phyloP scores from a whole-genome alignment of 2,888 invertebrate species.

The Pyrgus malvae region DNA sequence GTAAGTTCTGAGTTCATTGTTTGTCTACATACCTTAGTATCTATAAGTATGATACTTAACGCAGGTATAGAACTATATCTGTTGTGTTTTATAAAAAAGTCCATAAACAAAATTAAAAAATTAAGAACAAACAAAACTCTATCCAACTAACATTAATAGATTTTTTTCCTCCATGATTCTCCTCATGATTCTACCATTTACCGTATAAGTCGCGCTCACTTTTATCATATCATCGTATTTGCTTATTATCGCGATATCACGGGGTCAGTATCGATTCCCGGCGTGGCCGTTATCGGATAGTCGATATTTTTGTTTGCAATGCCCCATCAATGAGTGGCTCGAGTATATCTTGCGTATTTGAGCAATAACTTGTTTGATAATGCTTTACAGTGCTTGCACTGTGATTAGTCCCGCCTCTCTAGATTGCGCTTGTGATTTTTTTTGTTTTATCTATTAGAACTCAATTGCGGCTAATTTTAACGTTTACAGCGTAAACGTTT shows the following conservation, averaged over 20 bases:
- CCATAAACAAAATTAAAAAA: no score
- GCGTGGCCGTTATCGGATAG: conserved; percentile 63
- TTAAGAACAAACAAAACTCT: no score
- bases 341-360: conserved; percentile 76
- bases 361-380: conserved; percentile 77
- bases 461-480: conserved; percentile 28
- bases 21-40: no score
- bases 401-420: conserved; percentile 63
- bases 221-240: conserved; percentile 60
- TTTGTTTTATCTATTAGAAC: conserved; percentile 42
- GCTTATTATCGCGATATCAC: conserved; percentile 53
- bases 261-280: conserved; percentile 71
- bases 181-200: no score
- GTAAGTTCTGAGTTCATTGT: no score
- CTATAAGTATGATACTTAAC: no score
- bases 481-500: conserved; percentile 6
- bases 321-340: conserved; percentile 69
- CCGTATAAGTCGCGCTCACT: conserved; percentile 48
- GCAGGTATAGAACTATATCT: no score
- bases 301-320: conserved; percentile 74
- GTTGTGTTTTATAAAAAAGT: no score
- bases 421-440: conserved; percentile 57
- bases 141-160: no score
- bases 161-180: no score
- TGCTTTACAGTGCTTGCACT: conserved; percentile 65